Evolutionary conservation across 2,888 invertebrate species (phyloP), one percentile per base, ranked within the genome.

Genomic region (Galerucella nymphaeae): DNA sequence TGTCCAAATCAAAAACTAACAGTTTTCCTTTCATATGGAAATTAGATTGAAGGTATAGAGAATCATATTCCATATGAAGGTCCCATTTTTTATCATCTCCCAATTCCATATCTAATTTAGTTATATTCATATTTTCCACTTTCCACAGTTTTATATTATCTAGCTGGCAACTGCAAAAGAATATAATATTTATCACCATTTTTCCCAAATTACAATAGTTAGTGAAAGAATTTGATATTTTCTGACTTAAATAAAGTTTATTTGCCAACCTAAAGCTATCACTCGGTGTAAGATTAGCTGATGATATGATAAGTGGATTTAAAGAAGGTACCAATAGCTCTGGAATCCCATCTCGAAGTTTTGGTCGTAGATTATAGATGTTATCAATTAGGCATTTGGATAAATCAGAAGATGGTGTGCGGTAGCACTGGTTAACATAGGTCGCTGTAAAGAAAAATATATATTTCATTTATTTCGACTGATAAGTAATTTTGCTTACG

Each of bases 1-100:
- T 93, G n/a, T 88, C 86, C 45, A 94, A 88, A 0, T 93, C 92
- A 81, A 93, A 83, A 89, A 93, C 89, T 78, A 94, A 86, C 16
- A 94, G 87, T 78, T 90, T 90, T 13, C 94, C 94, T 11, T 89
- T 85, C 38, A 93, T 86, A 13, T 86, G 86, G 84, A 93, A 94
- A 67, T 89, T 86, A 0, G 91, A 89, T 50, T 87, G 88, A 88
- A 93, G 89, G 59, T 87, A 87, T 42, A 94, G 81, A 57, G 88
- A 88, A 0, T 93, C 92, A 53, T 93, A 89, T 59, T 85, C 86
- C 20, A 93, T 79, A 55, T 89, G 89, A 10, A 91, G 85, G 0
- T 88, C 83, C 16, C 92, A 86, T 72, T 87, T 85, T 65, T 90
- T 87, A 20, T 20, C 58, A 14, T 88, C 88, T 0, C 86, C 83